These are phyloP conservation scores for Scatophagus argus DNA, from an alignment of 2,113 vertebrate species.

Conservation along the genomic window DNA sequence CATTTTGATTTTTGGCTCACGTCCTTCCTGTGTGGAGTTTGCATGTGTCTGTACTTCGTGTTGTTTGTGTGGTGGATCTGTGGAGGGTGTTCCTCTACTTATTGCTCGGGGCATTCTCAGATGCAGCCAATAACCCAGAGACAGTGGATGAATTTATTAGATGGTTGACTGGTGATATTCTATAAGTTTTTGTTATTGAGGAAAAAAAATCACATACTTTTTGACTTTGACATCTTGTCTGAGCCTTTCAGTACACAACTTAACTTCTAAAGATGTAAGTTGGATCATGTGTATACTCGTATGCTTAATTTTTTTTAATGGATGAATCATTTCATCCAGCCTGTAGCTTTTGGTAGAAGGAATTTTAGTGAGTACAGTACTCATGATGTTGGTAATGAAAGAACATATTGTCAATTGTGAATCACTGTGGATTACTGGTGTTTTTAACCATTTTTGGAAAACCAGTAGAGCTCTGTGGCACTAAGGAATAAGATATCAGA, in stretches of 20 bases:
- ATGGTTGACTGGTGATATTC: slow-evolving; percentile 1
- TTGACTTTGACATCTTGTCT: not conserved
- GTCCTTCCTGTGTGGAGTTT: slow-evolving; percentile 3
- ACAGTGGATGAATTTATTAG: slow-evolving; percentile 17
- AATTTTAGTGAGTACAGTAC: not conserved
- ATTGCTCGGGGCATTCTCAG: slow-evolving; percentile 22
- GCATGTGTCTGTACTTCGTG: slow-evolving; percentile 4
- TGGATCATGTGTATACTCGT: no score
- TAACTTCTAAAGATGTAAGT: not conserved
- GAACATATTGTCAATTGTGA: not conserved
- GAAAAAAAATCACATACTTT: not conserved
- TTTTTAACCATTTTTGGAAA: slow-evolving; percentile 42
- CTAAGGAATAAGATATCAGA: slow-evolving; percentile 10
- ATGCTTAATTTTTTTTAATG: not conserved
- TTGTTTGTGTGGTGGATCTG: slow-evolving; percentile 24
- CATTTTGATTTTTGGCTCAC: slow-evolving; percentile 8
- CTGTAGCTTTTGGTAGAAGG: not conserved
- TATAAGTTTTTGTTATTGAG: not conserved
- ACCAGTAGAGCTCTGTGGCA: slow-evolving; percentile 14
- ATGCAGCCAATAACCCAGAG: slow-evolving; percentile 24
- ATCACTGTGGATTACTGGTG: slow-evolving; percentile 13
- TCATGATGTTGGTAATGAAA: slow-evolving; percentile 21
- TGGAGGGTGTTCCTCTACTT: slow-evolving; percentile 9
- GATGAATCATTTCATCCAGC: not conserved
- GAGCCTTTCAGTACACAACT: not conserved